Evolutionary conservation across 2,888 invertebrate genomes (phyloP), one percentile per base, ranked within the genome.

Genomic region (Zeuzera pyrina): DNA sequence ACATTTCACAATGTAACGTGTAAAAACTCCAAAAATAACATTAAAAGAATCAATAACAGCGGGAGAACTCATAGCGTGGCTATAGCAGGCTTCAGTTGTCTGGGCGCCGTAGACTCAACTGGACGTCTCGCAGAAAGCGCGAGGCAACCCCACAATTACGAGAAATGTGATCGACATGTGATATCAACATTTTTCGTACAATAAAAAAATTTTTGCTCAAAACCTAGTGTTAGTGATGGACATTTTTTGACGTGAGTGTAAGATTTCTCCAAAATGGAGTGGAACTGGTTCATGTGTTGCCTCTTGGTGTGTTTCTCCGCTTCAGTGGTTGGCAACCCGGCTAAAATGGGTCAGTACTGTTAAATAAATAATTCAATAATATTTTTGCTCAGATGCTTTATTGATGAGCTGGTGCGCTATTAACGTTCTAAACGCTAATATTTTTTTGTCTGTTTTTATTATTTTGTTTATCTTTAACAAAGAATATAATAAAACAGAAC

Each of bases 41-140:
- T 71, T 81, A 73, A 77, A 76, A 77, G 77, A 83, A 81, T 81
- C 81, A 78, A 81, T 81, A 81, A 70, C 58, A 71, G 47, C 52
- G n/a, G n/a, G n/a, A n/a, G n/a, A 55, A 59, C 50, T 53, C 45
- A 43, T 51, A 60, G 57, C 62, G 58, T 61, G 60, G 57, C 57
- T 53, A 57, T 39, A 43, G 52, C 56, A 53, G 46, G 57, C 59
- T 63, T 68, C 71, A 81, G 81, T 81, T 53, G 66, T 64, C 73
- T 67, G 68, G 71, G 70, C 59, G 56, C 59, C 65, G 60, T 57
- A 53, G 68, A 45, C 51, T 58, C 48, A 64, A 35, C 33, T 63
- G 66, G 68, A 49, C 69, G 71, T 47, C 38, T 41, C 40, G 36
- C 42, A 19, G 46, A 38, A 38, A 33, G 13, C 19, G 30, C 38